phyloP scores from a whole-genome alignment of 1,140 invertebrate genomes.

The Pachypeltis micranthus region DNA sequence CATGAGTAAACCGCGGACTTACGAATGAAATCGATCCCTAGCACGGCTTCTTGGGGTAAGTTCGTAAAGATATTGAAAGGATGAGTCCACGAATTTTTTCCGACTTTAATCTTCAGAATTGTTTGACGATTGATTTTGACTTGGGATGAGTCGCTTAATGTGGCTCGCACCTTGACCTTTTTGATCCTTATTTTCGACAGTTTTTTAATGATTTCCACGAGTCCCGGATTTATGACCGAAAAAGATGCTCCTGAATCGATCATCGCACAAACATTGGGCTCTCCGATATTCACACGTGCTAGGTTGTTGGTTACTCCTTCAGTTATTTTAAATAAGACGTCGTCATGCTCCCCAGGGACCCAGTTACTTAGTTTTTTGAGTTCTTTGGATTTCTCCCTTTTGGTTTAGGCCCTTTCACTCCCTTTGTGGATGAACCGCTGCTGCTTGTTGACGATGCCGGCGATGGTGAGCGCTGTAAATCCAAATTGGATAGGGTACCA shows the following conservation, averaged over 20 bases:
- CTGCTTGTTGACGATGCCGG: neutral
- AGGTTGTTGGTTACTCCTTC: neutral
- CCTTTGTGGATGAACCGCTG: neutral
- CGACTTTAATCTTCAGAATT: neutral
- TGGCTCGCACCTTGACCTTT: neutral
- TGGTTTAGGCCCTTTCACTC: neutral
- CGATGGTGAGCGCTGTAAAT: neutral
- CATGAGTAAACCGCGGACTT: neutral
- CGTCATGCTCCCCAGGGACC: neutral
- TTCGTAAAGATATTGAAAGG: neutral
- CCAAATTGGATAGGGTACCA: neutral
- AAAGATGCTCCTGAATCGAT: neutral
- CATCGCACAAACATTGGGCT: neutral
- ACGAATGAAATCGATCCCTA: neutral
- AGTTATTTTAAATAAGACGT: neutral
- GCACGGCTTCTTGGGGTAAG: neutral
- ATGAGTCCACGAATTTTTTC: neutral
- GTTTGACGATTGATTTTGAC: neutral
- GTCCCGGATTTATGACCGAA: neutral
- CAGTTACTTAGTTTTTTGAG: neutral
- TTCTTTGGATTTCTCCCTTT: neutral
- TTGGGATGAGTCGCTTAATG: neutral
- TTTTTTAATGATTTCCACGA: neutral
- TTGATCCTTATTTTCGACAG: neutral
- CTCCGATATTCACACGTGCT: neutral